Base-by-base conservation (phyloP, 2,888 invertebrate species). In the Andrena flavipes region DNA sequence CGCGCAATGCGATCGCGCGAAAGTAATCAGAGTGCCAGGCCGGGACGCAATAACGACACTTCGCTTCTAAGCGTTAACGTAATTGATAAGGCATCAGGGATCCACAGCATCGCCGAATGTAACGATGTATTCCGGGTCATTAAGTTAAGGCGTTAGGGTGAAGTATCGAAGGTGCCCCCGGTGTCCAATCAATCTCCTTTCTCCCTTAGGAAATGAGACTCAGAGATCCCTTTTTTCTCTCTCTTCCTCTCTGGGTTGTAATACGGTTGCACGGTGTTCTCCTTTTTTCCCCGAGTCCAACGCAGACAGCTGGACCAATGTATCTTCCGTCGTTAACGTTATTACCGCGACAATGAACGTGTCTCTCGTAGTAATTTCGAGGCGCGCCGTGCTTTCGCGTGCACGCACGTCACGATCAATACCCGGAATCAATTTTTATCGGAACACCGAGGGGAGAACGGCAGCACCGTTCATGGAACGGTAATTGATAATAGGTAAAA, bases 191-290 rank as follows among this genome's bases (percentile, higher is more conserved):
- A 75, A 76, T 86, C 79, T 81, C 79, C 74, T 51, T 51, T 54
- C 63, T 84, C 87, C 84, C 87, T 62, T 56, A 84, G 87, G 77
- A 86, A 88, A 88, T 82, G 67, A 82, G 75, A 77, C 76, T 79
- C 74, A 84, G 65, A 79, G 80, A 13, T 65, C 75, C 75, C 35
- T n/a, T 69, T 75, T 78, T 76, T 81, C 64, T 23, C 56, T 56
- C 56, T 51, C 56, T 26, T 56, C 8, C 62, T 62, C 73, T 49
- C 60, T 51, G 33, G 69, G 51, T 16, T 70, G n/a, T 65, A 59
- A 85, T 71, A 76, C 59, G 56, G n/a, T 48, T 67, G 59, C 30
- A 5, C 6, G 60, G 20, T 20, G 30, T 26, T 49, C 10, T n/a
- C 48, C 30, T 60, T 20, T 23, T 23, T 10, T 42, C 33, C 30